These are phyloP conservation scores for Taurulus bubalis DNA, from an alignment of 2,113 vertebrate genomes.

Conservation along the genomic window DNA sequence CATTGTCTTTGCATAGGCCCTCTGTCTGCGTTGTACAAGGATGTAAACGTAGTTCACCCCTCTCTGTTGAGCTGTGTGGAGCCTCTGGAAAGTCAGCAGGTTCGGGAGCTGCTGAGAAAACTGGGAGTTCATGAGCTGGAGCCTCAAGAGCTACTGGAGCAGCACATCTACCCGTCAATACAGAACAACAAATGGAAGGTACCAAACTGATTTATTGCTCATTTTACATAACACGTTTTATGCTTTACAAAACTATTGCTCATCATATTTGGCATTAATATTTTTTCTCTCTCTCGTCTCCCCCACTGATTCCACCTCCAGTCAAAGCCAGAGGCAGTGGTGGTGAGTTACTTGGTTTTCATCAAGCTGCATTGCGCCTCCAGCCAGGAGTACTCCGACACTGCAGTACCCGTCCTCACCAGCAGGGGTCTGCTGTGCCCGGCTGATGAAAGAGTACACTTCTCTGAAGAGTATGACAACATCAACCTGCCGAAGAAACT, in stretches of 20 bases:
- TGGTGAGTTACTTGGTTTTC: constrained; percentile 85
- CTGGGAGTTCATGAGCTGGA: constrained; percentile 83
- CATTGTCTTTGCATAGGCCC: constrained; percentile 66
- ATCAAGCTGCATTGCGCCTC: constrained; percentile 81
- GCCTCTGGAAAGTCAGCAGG: constrained; percentile 82
- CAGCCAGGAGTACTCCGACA: constrained; percentile 67
- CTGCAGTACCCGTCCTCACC: constrained; percentile 81
- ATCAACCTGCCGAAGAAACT: constrained; percentile 75
- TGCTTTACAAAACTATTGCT: not conserved
- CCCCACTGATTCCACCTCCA: constrained; percentile 34
- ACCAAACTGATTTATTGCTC: not conserved
- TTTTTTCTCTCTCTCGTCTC: not conserved
- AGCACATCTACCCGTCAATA: constrained; percentile 84
- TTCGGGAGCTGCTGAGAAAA: constrained; percentile 80
- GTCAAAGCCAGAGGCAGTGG: constrained; percentile 76
- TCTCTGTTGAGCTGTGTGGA: constrained; percentile 80
- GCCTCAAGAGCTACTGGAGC: constrained; percentile 81
- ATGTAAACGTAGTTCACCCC: constrained; percentile 79
- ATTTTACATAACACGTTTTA: not conserved
- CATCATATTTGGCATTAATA: not conserved
- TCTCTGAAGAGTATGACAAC: constrained; percentile 82
- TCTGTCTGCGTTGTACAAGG: constrained; percentile 77
- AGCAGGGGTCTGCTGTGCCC: constrained; percentile 80
- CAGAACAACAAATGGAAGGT: constrained; percentile 82
- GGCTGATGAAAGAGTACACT: constrained; percentile 75